Conservation (phyloP, 2,797 vertebrate species). For the Oophaga sylvatica region DNA sequence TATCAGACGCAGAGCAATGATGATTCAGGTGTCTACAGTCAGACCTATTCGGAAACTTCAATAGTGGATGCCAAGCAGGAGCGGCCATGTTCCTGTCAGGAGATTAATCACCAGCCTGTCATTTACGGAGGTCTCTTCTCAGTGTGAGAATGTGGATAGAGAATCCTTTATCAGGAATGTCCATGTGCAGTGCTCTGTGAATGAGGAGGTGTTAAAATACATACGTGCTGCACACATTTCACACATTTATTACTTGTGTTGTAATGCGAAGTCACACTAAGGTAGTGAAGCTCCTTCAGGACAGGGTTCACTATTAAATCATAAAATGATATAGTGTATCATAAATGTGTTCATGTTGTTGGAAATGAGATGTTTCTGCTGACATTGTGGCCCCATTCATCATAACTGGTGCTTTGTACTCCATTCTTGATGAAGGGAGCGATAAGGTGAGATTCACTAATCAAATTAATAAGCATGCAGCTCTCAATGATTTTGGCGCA, state of each 20-base stretch:
- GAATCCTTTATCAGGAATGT: conserved; percentile 9
- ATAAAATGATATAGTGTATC: background rate
- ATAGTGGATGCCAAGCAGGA: conserved; percentile 3
- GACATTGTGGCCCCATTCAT: background rate
- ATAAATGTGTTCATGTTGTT: background rate
- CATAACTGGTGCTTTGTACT: too few species aligned
- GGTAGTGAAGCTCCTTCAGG: background rate
- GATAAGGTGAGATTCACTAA: too few species aligned
- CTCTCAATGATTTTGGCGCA: too few species aligned
- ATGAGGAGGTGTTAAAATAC: conserved; percentile 33
- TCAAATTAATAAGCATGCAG: too few species aligned
- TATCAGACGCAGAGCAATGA: background rate
- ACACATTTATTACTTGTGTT: conserved; percentile 26
- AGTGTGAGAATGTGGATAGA: conserved; percentile 39
- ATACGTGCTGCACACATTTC: background rate
- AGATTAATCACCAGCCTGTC: conserved; percentile 9
- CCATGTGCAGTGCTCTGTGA: background rate
- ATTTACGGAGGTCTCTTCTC: conserved; percentile 12
- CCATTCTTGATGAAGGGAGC: too few species aligned
- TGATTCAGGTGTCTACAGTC: conserved; percentile 43
- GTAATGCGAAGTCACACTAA: conserved; percentile 22
- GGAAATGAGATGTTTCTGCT: background rate
- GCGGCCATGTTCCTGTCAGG: conserved; percentile 12
- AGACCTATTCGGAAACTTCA: conserved; percentile 29
- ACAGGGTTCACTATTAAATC: background rate